phyloP scores from a whole-genome alignment of 2,113 vertebrate species.

The Thamnophis sirtalis region DNA sequence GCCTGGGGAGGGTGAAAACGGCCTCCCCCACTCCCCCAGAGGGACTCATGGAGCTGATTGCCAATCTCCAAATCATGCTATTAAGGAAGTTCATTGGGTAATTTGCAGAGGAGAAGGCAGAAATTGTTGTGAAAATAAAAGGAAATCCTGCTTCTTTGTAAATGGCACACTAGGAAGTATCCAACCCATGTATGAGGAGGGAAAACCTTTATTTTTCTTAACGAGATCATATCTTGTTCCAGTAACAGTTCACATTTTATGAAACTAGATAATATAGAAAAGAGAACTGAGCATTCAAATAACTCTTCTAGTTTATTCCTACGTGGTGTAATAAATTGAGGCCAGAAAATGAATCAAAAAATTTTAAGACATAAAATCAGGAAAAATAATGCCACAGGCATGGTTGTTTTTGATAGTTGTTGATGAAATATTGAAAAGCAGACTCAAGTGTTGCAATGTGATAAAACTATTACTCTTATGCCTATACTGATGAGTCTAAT shows the following conservation, averaged over 20 bases:
- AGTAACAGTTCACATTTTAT: neutral
- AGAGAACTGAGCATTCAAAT: neutral
- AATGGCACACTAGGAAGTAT: neutral
- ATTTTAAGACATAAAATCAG: neutral
- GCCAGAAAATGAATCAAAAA: neutral
- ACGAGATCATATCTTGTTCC: neutral
- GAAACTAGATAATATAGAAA: neutral
- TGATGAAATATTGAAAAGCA: neutral
- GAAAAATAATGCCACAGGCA: neutral
- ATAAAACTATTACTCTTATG: neutral
- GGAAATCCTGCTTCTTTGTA: neutral
- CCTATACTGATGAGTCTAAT: neutral
- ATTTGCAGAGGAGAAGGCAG: neutral
- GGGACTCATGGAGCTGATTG: neutral
- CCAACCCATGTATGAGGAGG: neutral
- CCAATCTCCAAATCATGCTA: neutral
- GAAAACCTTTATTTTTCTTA: neutral
- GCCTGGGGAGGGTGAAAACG: too few species aligned
- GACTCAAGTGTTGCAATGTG: neutral
- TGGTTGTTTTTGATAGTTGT: neutral
- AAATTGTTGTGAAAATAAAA: neutral
- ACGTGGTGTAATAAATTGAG: neutral
- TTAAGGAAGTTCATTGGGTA: neutral
- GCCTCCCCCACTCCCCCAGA: too few species aligned
- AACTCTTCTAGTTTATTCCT: neutral